Evolutionary conservation across 2,797 vertebrate genomes (phyloP).

Genomic region (Enteromius unitaeniatus): DNA sequence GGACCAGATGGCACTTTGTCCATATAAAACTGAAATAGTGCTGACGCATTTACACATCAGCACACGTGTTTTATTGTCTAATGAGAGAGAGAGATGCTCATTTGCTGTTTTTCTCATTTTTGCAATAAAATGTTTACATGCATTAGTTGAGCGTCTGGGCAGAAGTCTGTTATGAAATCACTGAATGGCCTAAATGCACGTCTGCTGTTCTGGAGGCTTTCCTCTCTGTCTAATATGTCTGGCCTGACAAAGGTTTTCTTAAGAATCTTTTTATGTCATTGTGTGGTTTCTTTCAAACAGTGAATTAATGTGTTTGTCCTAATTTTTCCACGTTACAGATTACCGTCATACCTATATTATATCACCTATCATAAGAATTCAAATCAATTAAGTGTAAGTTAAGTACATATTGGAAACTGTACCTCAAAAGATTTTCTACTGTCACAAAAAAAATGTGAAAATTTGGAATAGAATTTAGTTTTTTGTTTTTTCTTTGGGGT

Average conservation of each 20-base stretch:
- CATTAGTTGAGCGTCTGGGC: not conserved
- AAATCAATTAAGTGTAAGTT: not conserved
- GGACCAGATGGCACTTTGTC: conserved; percentile 44
- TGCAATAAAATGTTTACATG: not conserved
- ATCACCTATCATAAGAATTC: not conserved
- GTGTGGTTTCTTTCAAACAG: not conserved
- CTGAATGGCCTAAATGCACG: conserved; percentile 26
- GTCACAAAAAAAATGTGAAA: not conserved
- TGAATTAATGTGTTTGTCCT: not conserved
- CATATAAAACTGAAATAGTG: conserved; percentile 3
- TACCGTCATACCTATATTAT: not conserved
- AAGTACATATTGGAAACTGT: not conserved
- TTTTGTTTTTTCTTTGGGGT: not conserved
- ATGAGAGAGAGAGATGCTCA: not conserved
- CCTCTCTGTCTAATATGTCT: conserved; percentile 1
- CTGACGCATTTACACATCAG: not conserved
- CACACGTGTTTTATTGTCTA: not conserved
- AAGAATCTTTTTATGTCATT: not conserved
- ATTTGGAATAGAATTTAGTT: not conserved
- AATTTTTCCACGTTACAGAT: not conserved
- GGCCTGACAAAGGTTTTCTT: conserved; percentile 6
- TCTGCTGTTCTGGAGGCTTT: conserved; percentile 20
- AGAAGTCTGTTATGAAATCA: conserved; percentile 41
- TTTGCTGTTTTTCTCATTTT: not conserved
- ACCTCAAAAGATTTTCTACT: not conserved